phyloP scores from a whole-genome alignment of 2,797 vertebrate genomes.

The Anabacerthia variegaticeps region DNA sequence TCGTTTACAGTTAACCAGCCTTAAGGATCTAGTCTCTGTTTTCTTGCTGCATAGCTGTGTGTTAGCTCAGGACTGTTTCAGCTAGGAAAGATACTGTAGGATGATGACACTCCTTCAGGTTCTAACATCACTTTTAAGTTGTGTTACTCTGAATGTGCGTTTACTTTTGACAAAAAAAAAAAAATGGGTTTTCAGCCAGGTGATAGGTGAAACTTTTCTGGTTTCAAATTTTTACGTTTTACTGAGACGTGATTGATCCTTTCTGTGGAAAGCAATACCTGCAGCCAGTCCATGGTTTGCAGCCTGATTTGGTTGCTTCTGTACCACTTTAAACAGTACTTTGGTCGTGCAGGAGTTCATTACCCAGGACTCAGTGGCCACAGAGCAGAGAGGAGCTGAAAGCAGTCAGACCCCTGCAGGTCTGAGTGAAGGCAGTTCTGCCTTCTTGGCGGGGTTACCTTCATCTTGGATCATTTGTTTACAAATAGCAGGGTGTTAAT shows the following conservation, averaged over 20 bases:
- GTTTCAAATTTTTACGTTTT: neutral
- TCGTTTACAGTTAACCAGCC: neutral
- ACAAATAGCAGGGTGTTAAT: neutral
- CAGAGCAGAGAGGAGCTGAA: neutral
- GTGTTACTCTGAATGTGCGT: neutral
- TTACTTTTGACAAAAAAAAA: neutral
- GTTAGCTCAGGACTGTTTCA: neutral
- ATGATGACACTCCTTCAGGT: neutral
- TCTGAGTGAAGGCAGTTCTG: neutral
- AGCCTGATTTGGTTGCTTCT: neutral
- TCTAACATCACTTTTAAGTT: neutral
- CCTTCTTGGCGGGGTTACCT: neutral
- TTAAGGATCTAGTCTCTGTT: neutral
- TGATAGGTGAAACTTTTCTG: neutral
- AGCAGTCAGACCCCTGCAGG: neutral
- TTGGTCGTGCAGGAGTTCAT: neutral
- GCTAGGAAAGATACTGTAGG: neutral
- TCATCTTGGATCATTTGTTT: neutral
- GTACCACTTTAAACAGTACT: neutral
- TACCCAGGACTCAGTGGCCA: rapidly evolving
- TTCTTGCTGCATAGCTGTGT: neutral
- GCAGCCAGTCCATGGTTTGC: neutral
- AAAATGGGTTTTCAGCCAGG: neutral
- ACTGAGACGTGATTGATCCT: rapidly evolving
- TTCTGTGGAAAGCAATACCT: neutral